Evolutionary conservation across 1,140 invertebrate species (phyloP), one percentile per base, ranked within the genome.

Genomic region (Papilio dardanus): DNA sequence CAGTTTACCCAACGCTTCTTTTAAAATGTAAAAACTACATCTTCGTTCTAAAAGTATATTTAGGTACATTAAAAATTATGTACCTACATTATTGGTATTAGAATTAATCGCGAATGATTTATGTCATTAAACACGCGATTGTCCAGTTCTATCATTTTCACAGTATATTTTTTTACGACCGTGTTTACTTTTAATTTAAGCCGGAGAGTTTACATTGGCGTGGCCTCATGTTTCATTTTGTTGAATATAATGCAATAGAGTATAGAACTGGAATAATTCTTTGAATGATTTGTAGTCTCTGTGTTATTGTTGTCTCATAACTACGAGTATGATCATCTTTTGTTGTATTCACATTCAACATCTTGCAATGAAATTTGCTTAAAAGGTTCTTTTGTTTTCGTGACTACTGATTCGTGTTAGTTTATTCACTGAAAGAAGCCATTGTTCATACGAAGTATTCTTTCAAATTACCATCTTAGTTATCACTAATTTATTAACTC

Each of bases 111-210:
- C 12, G 24, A 28, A 30, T 3, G 24, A 12, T 30, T 28, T 62
- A 62, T 62, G 12, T 24, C 12, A 62, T 62, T 28, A 62, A 62
- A 62, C 54, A 62, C 54, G 54, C 54, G 54, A 62, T 28, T 62
- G 54, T 62, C 54, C 14, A 62, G 54, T 62, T 62, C 10, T 30
- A 30, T 62, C 24, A 62, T 30, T 62, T 62, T 62, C 21, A 62
- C 54, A 16, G 54, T 62, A 30, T 62, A 16, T 62, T 62, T 50
- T n/a, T 54, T 62, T 62, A 62, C 24, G 54, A 14, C 24, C 54
- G 54, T 28, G 54, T 62, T 62, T 62, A 62, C 54, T 62, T 62
- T 62, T 62, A 62, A 62, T 62, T 62, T 62, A 62, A 24, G 54
- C 54, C 12, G 54, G 24, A 62, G 54, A 62, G 54, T 62, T 62